Base-by-base conservation (phyloP, 1,140 invertebrate species). In the Littorina saxatilis region DNA sequence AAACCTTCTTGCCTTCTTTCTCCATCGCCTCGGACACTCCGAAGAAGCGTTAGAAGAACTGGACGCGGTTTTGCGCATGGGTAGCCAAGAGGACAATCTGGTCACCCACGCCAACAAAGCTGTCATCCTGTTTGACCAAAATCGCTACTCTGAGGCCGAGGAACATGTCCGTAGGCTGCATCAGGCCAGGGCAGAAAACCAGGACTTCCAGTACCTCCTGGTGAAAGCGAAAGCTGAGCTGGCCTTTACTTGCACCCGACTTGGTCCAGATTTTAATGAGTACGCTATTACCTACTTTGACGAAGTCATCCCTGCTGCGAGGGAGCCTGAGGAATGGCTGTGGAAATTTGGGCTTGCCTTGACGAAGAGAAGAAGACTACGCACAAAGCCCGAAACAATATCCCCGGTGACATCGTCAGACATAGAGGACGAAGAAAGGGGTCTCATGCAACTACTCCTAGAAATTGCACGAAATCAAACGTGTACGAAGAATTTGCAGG, bases 321-420 rank as follows among this genome's bases (percentile, higher is more conserved):
- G 76, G 35, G n/a, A 61, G 27, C 55, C 55, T 23, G 76, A 78
- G 32, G 29, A 78, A 43, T 43, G 35, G 35, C 23, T 78, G 15
- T 78, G 76, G 76, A 7, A 61, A n/a, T 78, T 78, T 66, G 76
- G 76, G n/a, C 55, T 78, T 11, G 76, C 76, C n/a, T 29, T 66
- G n/a, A 63, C 76, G 40, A 63, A 29, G 29, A 35, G 76, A 23
- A 32, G 76, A 27, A 17, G 27, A 27, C 3, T 78, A 11, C 76
- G 58, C 23, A 39, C 55, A 13, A 13, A 40, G 13, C 52, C 39
- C 35, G 37, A 73, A 37, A 27, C 13, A 23, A 77, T 37, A 20
- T 58, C 58, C 15, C n/a, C 58, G 2, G 11, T 76, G 29, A 4
- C 9, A 32, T 76, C 47, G 35, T 2, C 20, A 76, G 47, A 58